phyloP scores from a whole-genome alignment of 2,113 vertebrate genomes.

The Emydocephalus ijimae region DNA sequence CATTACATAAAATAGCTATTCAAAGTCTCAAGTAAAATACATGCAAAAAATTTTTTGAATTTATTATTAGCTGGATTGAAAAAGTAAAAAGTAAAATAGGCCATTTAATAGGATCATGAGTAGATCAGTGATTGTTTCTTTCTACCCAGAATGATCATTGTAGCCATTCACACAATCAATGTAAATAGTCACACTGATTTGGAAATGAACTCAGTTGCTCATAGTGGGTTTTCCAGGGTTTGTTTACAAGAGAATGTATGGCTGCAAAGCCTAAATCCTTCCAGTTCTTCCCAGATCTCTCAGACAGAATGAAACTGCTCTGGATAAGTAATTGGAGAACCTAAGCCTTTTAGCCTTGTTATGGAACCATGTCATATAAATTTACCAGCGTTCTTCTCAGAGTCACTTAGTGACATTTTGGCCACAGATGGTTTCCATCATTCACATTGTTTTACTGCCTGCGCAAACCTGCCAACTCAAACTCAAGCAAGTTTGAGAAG shows the following conservation, averaged over 20 bases:
- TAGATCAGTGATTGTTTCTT: not conserved
- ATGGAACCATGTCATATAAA: not conserved
- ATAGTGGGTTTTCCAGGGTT: not conserved
- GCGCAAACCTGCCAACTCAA: not conserved
- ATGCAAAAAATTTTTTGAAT: not conserved
- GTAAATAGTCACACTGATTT: not conserved
- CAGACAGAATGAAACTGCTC: not conserved
- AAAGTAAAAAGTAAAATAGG: not conserved
- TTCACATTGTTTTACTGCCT: fast-evolving
- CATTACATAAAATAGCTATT: not conserved
- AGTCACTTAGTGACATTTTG: not conserved
- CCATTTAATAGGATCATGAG: not conserved
- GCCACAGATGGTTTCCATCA: not conserved
- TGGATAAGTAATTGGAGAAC: not conserved
- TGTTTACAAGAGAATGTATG: not conserved
- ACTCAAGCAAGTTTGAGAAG: not conserved
- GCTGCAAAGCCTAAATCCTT: not conserved
- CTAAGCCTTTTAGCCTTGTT: not conserved
- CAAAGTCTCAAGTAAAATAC: not conserved
- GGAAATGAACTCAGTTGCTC: not conserved
- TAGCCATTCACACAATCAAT: not conserved
- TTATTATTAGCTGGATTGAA: not conserved
- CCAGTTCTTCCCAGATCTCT: not conserved
- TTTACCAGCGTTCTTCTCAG: conserved; percentile 6
- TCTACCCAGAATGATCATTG: not conserved